Evolutionary conservation across 2,888 invertebrate genomes (phyloP), one percentile per base, ranked within the genome.

Genomic region (Drosophila silvestris): DNA sequence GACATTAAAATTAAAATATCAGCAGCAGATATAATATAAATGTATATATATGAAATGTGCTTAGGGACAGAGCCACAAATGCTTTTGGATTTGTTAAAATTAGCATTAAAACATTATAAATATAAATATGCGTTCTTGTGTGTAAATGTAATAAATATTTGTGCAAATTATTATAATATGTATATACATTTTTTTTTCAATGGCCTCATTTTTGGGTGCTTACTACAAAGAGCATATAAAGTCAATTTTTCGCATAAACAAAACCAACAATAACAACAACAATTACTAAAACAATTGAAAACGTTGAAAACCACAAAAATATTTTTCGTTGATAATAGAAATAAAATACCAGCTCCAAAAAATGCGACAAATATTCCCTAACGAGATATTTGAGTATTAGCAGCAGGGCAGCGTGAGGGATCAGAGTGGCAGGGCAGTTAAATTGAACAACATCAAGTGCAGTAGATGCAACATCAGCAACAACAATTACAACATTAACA

Each of bases 1-100:
- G 90, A 91, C 91, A 91, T 84, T 85, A 85, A 91, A 91, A 91
- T 92, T 89, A 90, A 91, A 90, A 91, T 92, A 91, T 91, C 89
- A 88, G 75, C 79, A 84, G 80, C 88, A 83, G 81, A 83, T 86
- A 84, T 86, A 85, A 83, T n/a, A 85, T 84, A 76, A 67, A 74
- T 76, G 70, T 71, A 56, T 65, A 73, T 52, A 51, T 35, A 71
- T 26, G 37, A 57, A 70, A 61, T 62, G 73, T 77, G 78, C 75
- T 81, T 77, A 73, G 75, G 54, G 61, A 47, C 44, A 60, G 65
- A 72, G 32, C 63, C 63, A 53, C 26, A 74, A 81, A 72, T 70
- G 65, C 54, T 56, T 74, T 71, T 66, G 84, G 73, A 86, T 90
- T 89, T 86, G 82, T 77, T 75, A 76, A 88, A 91, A 91, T 91